These are phyloP conservation scores for Cololabis saira DNA, from an alignment of 2,113 vertebrate genomes.

Conservation along the genomic window DNA sequence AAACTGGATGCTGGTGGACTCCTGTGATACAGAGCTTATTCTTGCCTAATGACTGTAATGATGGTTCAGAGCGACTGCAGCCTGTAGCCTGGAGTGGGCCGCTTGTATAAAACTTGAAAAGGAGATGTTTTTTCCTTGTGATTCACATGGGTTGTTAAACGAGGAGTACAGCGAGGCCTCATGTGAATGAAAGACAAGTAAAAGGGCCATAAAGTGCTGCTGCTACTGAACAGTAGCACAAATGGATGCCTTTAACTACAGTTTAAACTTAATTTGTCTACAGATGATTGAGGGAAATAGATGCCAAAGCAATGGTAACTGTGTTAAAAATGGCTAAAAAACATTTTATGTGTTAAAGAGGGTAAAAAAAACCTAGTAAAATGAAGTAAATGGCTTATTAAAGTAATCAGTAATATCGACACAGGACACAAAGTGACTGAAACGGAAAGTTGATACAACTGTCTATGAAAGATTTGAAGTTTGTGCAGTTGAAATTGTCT, in stretches of 20 bases:
- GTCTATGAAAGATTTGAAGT: too few species aligned
- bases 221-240: background rate
- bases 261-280: background rate
- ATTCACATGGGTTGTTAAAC: constrained; percentile 23
- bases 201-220: constrained; percentile 11
- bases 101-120: constrained; percentile 43
- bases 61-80: constrained; percentile 66
- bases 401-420: background rate
- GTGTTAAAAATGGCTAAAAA: too few species aligned
- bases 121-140: constrained; percentile 32
- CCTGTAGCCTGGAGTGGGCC: constrained; percentile 49
- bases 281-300: background rate
- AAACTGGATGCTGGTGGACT: constrained; percentile 76
- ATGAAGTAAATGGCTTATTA: background rate
- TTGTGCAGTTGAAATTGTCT: background rate
- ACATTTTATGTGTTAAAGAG: background rate
- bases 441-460: background rate
- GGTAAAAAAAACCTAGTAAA: too few species aligned
- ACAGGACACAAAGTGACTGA: background rate
- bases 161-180: constrained; percentile 14
- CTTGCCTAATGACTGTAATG: constrained; percentile 77
- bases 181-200: constrained; percentile 14
- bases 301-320: background rate
- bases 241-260: background rate
- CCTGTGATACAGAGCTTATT: constrained; percentile 80